phyloP scores from a whole-genome alignment of 35 echinoderm and acorn worm genomes.

The Chiridota heheva region DNA sequence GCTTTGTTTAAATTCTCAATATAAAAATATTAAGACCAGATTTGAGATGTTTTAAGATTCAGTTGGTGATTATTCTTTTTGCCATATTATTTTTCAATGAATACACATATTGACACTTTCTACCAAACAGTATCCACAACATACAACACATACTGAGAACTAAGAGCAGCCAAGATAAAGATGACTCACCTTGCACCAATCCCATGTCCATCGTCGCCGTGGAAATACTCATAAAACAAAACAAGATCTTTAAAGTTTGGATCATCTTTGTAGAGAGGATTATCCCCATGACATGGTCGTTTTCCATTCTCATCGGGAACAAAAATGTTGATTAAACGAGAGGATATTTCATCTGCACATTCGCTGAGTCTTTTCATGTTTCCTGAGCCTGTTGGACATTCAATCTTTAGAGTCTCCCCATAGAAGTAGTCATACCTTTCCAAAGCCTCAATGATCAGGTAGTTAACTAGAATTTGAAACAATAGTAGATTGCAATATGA shows the following conservation, averaged over 20 bases:
- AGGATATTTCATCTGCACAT: constrained; percentile 85
- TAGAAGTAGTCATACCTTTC: constrained; percentile 98
- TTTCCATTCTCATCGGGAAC: constrained; percentile 82
- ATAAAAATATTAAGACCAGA: too few species aligned
- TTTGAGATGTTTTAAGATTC: background rate
- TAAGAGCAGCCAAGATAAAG: background rate
- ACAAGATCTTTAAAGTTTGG: constrained; percentile 88
- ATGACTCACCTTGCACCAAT: constrained; percentile 87
- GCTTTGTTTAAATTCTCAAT: too few species aligned
- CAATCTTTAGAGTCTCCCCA: constrained; percentile 83
- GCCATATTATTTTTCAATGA: background rate
- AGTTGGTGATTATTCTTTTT: background rate
- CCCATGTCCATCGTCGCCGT: constrained; percentile 85
- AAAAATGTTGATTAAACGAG: constrained; percentile 71
- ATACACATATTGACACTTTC: background rate
- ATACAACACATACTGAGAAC: background rate
- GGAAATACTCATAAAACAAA: constrained; percentile 98
- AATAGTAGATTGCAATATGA: background rate
- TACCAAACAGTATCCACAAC: background rate
- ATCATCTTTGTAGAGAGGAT: constrained; percentile 78
- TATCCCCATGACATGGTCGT: constrained; percentile 87
- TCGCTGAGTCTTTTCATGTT: constrained; percentile 84
- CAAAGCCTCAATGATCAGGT: constrained; percentile 89
- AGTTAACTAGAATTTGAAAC: constrained; percentile 70
- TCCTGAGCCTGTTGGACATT: constrained; percentile 94